A percentile compares a stretch with the other conserved stretches of the same genome.
Evolutionary conservation across 2,113 vertebrate genomes (phyloP).

Genomic region (Oophaga pumilio): DNA sequence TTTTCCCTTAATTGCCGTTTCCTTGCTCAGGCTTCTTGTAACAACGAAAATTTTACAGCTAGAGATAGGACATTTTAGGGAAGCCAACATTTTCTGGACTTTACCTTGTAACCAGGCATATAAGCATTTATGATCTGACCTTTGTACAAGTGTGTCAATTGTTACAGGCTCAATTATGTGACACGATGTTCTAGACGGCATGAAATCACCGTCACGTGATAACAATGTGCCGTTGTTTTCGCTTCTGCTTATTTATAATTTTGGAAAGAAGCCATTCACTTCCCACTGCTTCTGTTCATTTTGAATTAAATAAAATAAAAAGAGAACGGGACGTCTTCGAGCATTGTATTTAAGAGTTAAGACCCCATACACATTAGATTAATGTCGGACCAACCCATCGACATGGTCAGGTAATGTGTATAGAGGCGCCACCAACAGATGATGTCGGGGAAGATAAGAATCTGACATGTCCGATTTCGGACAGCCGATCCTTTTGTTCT

Average conservation of each 20-base stretch:
- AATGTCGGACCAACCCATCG: too few species aligned
- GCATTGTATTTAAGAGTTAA: too few species aligned
- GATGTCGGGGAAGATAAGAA: too few species aligned
- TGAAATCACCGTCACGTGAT: slow-evolving; percentile 29
- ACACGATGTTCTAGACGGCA: slow-evolving; percentile 36
- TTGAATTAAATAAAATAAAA: neutral
- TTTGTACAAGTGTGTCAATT: slow-evolving; percentile 29
- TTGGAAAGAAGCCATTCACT: neutral
- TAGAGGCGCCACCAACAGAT: too few species aligned
- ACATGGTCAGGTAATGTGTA: too few species aligned
- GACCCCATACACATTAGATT: too few species aligned
- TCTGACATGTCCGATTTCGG: too few species aligned
- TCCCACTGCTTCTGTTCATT: slow-evolving; percentile 8
- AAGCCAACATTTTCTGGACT: neutral
- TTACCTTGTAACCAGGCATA: neutral
- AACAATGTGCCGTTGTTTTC: slow-evolving; percentile 51
- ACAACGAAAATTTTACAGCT: neutral
- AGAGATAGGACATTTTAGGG: neutral
- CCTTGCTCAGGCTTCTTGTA: neutral
- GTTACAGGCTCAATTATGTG: slow-evolving; percentile 24
- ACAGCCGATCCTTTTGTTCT: too few species aligned
- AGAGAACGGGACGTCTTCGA: neutral
- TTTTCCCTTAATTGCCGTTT: neutral
- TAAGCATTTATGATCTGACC: slow-evolving; percentile 34
- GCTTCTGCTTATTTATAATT: slow-evolving; percentile 18